Evolutionary conservation across 2,113 vertebrate genomes (phyloP).

Genomic region (Equus przewalskii): DNA sequence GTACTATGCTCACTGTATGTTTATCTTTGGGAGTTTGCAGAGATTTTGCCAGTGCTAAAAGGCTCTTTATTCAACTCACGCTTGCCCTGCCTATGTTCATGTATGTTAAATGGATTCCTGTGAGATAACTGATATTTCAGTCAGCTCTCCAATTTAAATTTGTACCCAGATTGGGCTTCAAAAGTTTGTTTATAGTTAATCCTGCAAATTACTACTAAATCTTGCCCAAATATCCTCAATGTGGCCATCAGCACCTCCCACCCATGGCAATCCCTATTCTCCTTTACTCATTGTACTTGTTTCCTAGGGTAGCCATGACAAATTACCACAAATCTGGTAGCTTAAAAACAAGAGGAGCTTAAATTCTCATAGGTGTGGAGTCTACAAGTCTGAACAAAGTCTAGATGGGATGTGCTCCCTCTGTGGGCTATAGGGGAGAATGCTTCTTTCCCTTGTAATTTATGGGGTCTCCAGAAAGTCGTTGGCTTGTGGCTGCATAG

Average conservation of each 20-base stretch:
- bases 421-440: neutral
- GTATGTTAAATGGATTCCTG: neutral
- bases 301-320: neutral
- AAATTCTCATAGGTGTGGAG: neutral
- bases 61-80: neutral
- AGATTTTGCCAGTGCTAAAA: neutral
- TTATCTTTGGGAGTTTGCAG: neutral
- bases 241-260: neutral
- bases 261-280: rapidly evolving
- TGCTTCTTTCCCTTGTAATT: rapidly evolving
- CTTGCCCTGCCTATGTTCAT: neutral
- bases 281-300: neutral
- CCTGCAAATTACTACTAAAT: neutral
- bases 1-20: neutral
- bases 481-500: neutral
- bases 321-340: neutral
- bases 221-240: neutral
- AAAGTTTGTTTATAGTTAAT: neutral
- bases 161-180: neutral
- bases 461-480: neutral
- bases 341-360: neutral
- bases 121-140: neutral
- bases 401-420: neutral
- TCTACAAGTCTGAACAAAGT: neutral
- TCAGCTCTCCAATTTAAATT: neutral